phyloP scores from a whole-genome alignment of 2,113 vertebrate species.

The mouse (Mus musculus) region GRCm39 chrX:146185001-146185500 shows the following conservation, averaged over 20 bases:
- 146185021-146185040: neutral
- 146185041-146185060: constrained; percentile 38
- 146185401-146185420: neutral
- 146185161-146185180: no score
- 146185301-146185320: constrained; percentile 17
- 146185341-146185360: neutral
- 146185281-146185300: neutral
- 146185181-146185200: no score
- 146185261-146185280: no score
- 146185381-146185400: neutral
- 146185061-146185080: neutral
- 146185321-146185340: constrained; percentile 26
- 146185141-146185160: no score
- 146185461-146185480: constrained; percentile 41
- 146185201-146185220: no score
- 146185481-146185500: constrained; percentile 5
- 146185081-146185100: neutral
- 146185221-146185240: no score
- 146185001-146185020: constrained; percentile 34
- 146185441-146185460: neutral
- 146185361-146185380: neutral
- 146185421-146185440: neutral
- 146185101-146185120: constrained; percentile 21
- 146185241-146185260: no score
- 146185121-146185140: constrained; percentile 13